Evolutionary conservation across 64 coral and sea anemone genomes (phyloP).

Genomic region (Actinia equina): DNA sequence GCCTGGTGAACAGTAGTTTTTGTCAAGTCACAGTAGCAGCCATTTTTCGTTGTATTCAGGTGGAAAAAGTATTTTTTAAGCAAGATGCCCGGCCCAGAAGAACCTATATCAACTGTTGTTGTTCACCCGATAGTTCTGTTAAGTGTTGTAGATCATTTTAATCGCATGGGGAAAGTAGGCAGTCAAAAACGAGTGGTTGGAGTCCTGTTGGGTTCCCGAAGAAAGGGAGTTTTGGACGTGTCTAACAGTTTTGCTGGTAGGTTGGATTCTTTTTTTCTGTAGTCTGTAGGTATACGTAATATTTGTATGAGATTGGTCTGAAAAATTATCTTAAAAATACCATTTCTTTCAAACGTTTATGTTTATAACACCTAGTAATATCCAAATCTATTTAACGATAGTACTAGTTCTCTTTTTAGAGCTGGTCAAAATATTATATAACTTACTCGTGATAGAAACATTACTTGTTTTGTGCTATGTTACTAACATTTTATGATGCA

Average conservation of each 20-base stretch:
- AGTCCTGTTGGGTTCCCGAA: slow-evolving; percentile 85
- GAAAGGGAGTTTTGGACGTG: slow-evolving; percentile 95
- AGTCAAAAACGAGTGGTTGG: slow-evolving; percentile 98
- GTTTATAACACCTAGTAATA: no score
- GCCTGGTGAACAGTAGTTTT: slow-evolving; percentile 23
- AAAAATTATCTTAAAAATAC: no score
- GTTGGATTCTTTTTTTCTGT: neutral
- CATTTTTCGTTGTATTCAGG: slow-evolving; percentile 35
- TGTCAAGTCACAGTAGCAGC: slow-evolving; percentile 60
- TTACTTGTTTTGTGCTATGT: no score
- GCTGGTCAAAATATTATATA: no score
- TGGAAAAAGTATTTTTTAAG: neutral
- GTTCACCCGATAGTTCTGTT: slow-evolving; percentile 93
- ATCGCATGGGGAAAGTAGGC: slow-evolving; percentile 96
- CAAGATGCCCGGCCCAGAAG: slow-evolving; percentile 91
- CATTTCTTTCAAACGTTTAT: no score
- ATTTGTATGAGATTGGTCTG: no score
- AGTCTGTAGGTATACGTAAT: no score
- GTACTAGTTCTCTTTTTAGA: no score
- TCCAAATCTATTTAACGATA: no score
- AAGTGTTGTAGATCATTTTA: slow-evolving; percentile 98
- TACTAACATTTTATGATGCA: no score
- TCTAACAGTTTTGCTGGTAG: slow-evolving; percentile 98
- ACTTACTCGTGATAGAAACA: no score
- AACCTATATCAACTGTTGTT: slow-evolving; percentile 92